phyloP scores from a whole-genome alignment of 2,888 invertebrate species.

The Cantharis rufa region DNA sequence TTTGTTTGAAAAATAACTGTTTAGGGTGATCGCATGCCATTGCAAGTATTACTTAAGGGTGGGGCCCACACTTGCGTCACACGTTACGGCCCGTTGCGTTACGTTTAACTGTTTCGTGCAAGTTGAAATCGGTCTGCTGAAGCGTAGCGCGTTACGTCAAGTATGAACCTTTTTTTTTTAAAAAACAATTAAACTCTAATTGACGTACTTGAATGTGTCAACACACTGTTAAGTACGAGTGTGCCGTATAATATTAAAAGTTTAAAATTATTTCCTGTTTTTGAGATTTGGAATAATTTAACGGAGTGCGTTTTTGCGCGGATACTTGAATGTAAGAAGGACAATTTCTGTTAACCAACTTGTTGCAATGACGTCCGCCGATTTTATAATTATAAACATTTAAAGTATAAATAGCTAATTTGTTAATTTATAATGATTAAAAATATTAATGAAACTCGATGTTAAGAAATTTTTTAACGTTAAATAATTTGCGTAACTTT shows the following conservation, averaged over 20 bases:
- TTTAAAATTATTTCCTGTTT: background rate
- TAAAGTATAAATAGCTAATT: background rate
- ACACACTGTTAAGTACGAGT: background rate
- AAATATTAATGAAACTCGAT: background rate
- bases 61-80: background rate
- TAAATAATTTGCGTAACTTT: background rate
- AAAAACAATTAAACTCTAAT: background rate
- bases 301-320: background rate
- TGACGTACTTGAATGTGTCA: background rate
- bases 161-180: background rate
- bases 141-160: background rate
- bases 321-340: background rate
- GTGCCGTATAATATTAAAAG: background rate
- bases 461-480: background rate
- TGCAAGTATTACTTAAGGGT: background rate
- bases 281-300: background rate
- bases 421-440: background rate
- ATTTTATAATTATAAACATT: slow-evolving; percentile 4
- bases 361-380: background rate
- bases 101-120: background rate
- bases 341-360: background rate
- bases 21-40: background rate
- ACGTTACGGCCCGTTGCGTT: background rate
- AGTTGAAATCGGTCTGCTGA: background rate
- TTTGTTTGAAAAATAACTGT: background rate